These are phyloP conservation scores for Radopholus similis DNA, from an alignment of 1,140 invertebrate genomes.

Conservation along the genomic window DNA sequence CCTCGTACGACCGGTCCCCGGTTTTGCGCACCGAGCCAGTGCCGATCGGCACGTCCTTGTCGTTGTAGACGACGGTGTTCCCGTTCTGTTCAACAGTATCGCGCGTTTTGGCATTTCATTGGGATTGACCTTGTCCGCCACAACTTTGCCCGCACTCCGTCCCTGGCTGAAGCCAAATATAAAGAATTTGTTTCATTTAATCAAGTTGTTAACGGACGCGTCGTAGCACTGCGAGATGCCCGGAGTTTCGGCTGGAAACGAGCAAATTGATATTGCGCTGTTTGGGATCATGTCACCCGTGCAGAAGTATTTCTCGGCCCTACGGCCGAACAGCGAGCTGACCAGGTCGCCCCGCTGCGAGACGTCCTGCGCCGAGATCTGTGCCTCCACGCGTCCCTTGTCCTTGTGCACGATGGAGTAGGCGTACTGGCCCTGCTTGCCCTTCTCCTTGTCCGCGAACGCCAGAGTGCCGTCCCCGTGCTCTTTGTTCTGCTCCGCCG, in stretches of 20 bases:
- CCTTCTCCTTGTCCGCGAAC: slow-evolving; percentile 53
- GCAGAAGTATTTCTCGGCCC: slow-evolving; percentile 58
- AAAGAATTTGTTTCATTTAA: too few species aligned
- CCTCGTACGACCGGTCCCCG: slow-evolving; percentile 52
- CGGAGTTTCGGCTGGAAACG: slow-evolving; percentile 51
- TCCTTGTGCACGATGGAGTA: slow-evolving; percentile 56
- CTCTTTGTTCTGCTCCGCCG: slow-evolving; percentile 48
- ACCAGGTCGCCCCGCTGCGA: slow-evolving; percentile 36
- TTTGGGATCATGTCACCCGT: slow-evolving; percentile 34
- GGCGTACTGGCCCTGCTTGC: slow-evolving; percentile 50
- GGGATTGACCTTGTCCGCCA: slow-evolving; percentile 60
- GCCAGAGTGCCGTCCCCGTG: slow-evolving; percentile 45
- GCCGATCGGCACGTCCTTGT: slow-evolving; percentile 45
- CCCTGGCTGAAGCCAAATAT: too few species aligned
- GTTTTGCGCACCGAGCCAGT: slow-evolving; percentile 52
- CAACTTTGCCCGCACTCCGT: slow-evolving; percentile 54
- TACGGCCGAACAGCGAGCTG: slow-evolving; percentile 53
- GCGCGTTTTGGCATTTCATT: too few species aligned
- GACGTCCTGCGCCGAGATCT: slow-evolving; percentile 49
- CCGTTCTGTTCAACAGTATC: too few species aligned
- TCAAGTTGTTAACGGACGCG: too few species aligned
- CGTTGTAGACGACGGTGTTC: slow-evolving; percentile 60
- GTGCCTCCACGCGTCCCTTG: slow-evolving; percentile 50
- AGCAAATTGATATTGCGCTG: slow-evolving; percentile 4
- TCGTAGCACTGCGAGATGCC: slow-evolving; percentile 59